phyloP scores from a whole-genome alignment of 2,797 vertebrate species.

The Peromyscus eremicus region DNA sequence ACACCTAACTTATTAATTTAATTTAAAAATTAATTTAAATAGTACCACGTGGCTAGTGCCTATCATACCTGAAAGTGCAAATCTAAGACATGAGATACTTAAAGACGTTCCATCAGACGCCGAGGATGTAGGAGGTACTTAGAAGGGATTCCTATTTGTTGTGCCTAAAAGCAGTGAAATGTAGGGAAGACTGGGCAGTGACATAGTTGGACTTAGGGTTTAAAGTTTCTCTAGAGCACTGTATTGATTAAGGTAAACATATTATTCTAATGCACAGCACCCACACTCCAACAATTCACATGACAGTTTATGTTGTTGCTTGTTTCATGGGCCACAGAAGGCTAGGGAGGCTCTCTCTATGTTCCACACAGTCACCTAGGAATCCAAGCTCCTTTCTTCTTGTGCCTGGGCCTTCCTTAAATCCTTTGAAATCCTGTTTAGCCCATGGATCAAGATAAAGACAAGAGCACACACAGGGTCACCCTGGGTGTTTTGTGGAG shows the following conservation, averaged over 20 bases:
- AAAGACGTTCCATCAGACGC: not conserved
- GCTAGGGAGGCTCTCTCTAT: not conserved
- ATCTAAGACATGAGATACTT: not conserved
- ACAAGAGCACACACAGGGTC: not conserved
- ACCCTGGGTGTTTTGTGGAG: not conserved
- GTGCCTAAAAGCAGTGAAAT: not conserved
- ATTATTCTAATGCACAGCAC: not conserved
- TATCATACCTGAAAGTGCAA: not conserved
- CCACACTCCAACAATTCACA: not conserved
- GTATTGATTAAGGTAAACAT: not conserved
- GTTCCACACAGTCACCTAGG: not conserved
- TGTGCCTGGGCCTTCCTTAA: not conserved
- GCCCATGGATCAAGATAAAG: not conserved
- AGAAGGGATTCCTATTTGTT: not conserved
- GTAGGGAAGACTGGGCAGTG: not conserved
- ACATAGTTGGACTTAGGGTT: not conserved
- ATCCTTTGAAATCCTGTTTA: slow-evolving; percentile 15
- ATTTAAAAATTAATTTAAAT: slow-evolving; percentile 18
- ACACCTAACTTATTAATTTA: slow-evolving; percentile 21
- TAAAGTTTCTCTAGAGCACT: not conserved
- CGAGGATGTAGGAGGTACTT: not conserved
- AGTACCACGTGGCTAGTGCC: not conserved
- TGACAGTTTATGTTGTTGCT: not conserved
- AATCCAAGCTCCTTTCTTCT: not conserved
- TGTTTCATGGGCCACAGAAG: not conserved